Base-by-base conservation (phyloP, 2,888 invertebrate genomes). In the Clusia tigrina region DNA sequence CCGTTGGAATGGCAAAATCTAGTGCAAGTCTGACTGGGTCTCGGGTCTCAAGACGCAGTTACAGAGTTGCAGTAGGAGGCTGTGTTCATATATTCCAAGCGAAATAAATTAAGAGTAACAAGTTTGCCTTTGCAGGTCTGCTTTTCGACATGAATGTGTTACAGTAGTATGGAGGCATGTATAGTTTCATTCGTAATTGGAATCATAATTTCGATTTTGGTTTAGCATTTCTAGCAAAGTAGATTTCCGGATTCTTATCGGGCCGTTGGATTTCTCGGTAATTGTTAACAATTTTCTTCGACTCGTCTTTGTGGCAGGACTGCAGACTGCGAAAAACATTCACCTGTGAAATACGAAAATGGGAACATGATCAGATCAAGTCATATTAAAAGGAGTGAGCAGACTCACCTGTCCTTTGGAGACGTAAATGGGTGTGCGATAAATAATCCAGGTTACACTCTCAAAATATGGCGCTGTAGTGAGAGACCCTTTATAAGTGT, bases 381-480 rank as follows among this genome's bases (percentile, higher is more conserved):
- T 38, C 20, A 12, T 9, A 9, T 32, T 32, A 42, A 15, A n/a
- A 17, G n/a, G 15, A 42, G n/a, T 6, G n/a, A 20, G 15, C 10
- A 9, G 23, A 67, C 71, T 64, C 77, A 90, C 90, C 86, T 90
- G 90, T 77, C 88, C 87, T 66, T 85, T 83, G 17, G 90, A 90
- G 66, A 91, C 88, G 70, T 88, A 87, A 62, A 90, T 88, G 2
- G 90, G 90, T 55, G 87, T 89, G 61, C 89, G 87, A 72, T 90
- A 90, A 62, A 91, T 88, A 66, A 91, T 90, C 91, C 91, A 91
- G 2, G 90, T 90, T 54, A 91, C 91, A 72, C 89, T 89, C 74
- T 91, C 90, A 52, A 88, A 88, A 76, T 89, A 91, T 0, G 90
- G 90, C 58, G 90, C 89, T 2, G 91, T 91, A 2, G 91, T 91